phyloP scores from a whole-genome alignment of 2,888 invertebrate species.

The Nesidiocoris tenuis region DNA sequence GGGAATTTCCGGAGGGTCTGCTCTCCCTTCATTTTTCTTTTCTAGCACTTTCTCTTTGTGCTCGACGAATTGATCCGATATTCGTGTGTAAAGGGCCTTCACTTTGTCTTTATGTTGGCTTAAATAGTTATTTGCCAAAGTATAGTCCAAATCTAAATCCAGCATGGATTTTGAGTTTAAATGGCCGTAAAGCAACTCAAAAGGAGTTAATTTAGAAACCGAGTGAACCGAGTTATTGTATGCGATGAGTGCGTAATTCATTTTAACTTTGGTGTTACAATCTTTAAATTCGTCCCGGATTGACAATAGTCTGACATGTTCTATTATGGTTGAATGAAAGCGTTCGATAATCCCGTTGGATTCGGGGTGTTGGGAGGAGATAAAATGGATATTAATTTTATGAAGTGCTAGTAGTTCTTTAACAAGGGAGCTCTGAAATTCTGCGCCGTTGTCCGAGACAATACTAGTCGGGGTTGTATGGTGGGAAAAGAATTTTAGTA shows the following conservation, averaged over 20 bases:
- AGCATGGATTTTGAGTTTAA: background rate
- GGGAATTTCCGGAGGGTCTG: constrained; percentile 1
- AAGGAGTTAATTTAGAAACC: background rate
- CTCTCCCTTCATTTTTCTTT: background rate
- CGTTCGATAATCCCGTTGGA: constrained; percentile 27
- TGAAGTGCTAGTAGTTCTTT: too few relatives aligned
- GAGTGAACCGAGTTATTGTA: constrained; percentile 8
- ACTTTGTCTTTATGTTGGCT: background rate
- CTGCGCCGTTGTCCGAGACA: too few relatives aligned
- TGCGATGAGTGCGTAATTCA: background rate
- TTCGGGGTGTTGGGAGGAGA: too few relatives aligned
- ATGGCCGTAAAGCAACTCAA: constrained; percentile 8
- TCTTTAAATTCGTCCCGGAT: constrained; percentile 7
- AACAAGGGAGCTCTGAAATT: too few relatives aligned
- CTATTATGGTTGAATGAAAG: constrained; percentile 23
- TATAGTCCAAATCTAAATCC: background rate
- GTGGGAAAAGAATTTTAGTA: constrained; percentile 13
- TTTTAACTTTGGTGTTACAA: background rate
- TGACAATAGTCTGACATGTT: constrained; percentile 17
- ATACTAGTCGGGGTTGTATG: background rate
- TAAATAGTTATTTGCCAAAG: background rate
- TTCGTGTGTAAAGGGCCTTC: background rate
- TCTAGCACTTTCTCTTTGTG: constrained; percentile 1
- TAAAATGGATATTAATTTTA: constrained; percentile 19
- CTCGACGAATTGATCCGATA: background rate